Base-by-base conservation (phyloP, 1,140 invertebrate species). In the Ostrea edulis region DNA sequence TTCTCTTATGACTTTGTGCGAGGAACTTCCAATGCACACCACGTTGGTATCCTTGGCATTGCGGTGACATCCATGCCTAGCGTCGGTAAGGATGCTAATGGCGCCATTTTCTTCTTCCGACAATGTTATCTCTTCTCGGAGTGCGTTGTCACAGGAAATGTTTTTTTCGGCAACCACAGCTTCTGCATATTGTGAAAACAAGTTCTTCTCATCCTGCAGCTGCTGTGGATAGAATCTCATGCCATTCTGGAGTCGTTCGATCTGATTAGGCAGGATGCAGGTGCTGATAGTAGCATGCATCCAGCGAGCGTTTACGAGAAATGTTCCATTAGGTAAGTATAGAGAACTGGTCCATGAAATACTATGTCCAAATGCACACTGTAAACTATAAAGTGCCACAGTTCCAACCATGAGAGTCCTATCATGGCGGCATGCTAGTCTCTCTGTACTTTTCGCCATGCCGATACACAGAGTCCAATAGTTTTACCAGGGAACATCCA, bases 31-130 rank as follows among this genome's bases (percentile, higher is more conserved):
- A n/a, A 84, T 54, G 51, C 52, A 84, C 29, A 84, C 51, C 17
- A 84, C 52, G 29, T 84, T 84, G 14, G 51, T 84, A 54, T 84
- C 82, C 53, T 84, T 84, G 20, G 82, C 82, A 55, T 84, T 84
- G 7, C 4, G 29, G 44, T 51, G n/a, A 52, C 82, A 84, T 84
- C 82, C 82, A 22, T 84, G 82, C 22, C 82, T 84, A 52, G 82
- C 82, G 53, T 84, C 8, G 0, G 82, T 84, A 14, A 84, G 29
- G 14, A 84, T 84, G 52, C 82, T 84, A 55, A 84, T 84, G 44
- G 82, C 82, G 20, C 82, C 82, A 9, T 54, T 4, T 51, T 14
- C 22, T 22, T 52, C 52, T 52, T 54, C 52, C 5, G 11, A 25
- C 52, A 52, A 20, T 51, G 44, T 5, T 51, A 84, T 84, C 22